A percentile compares a stretch with the other conserved stretches of the same genome.
Evolutionary conservation across 2,888 invertebrate species (phyloP).

Genomic region (Trilocha varians): DNA sequence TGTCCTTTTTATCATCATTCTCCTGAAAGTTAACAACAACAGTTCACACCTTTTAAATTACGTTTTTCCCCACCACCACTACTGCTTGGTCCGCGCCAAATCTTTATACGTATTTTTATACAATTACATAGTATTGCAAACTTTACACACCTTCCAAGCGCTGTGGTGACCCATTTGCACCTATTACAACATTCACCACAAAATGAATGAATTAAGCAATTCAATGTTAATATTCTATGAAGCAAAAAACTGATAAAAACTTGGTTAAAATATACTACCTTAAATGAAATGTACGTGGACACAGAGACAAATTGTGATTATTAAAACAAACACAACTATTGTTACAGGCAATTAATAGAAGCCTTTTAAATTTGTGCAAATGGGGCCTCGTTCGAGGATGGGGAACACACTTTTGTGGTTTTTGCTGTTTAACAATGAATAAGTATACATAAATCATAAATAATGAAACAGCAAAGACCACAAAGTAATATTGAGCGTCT

Average conservation of each 20-base stretch:
- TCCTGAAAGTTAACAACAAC: constrained; percentile 60
- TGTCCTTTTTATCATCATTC: constrained; percentile 77
- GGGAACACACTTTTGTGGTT: constrained; percentile 51
- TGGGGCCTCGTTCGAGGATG: constrained; percentile 62
- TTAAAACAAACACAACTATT: constrained; percentile 33
- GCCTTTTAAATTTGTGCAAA: constrained; percentile 58
- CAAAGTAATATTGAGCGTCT: constrained; percentile 36
- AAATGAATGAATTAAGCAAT: constrained; percentile 5
- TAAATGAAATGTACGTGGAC: constrained; percentile 68
- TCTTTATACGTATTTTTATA: not conserved
- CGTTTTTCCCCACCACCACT: constrained; percentile 51
- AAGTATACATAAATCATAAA: too few species aligned
- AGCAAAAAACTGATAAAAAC: constrained; percentile 8
- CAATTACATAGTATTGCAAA: constrained; percentile 1
- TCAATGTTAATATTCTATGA: not conserved
- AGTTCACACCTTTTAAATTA: constrained; percentile 39
- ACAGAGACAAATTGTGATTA: constrained; percentile 54
- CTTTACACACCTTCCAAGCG: constrained; percentile 31
- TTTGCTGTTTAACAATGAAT: too few species aligned
- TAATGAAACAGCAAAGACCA: constrained; percentile 47
- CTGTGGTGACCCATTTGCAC: constrained; percentile 68
- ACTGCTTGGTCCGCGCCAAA: constrained; percentile 29
- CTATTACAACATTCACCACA: constrained; percentile 5
- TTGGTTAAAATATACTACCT: constrained; percentile 22
- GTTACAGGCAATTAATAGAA: constrained; percentile 31